These are phyloP conservation scores for Caenorhabditis drosophilae DNA, from an alignment of 2,888 invertebrate species.

Conservation along the genomic window DNA sequence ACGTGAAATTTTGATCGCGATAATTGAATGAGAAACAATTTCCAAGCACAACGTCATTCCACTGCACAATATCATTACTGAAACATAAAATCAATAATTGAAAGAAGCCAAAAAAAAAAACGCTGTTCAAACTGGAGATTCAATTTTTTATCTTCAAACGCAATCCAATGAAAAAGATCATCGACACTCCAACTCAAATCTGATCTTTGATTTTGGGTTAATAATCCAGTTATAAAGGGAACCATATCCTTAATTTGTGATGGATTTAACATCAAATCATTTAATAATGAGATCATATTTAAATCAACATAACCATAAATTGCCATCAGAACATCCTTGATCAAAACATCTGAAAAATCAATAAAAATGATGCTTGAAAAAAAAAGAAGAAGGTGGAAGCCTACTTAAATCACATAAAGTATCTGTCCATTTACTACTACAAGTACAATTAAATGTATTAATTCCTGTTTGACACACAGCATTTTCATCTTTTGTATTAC, in stretches of 20 bases:
- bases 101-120: background rate
- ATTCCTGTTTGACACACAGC: constrained; percentile 33
- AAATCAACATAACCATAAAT: constrained; percentile 40
- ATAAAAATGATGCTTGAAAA: constrained; percentile 1
- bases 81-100: background rate
- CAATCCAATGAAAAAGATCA: constrained; percentile 51
- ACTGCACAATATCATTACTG: constrained; percentile 36
- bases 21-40: constrained; percentile 58
- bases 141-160: constrained; percentile 49
- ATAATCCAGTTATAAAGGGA: constrained; percentile 45
- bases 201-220: constrained; percentile 14
- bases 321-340: constrained; percentile 32
- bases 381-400: background rate
- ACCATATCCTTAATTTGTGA: constrained; percentile 49
- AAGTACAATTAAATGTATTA: constrained; percentile 35
- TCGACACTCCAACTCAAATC: constrained; percentile 45
- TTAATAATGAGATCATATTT: constrained; percentile 36
- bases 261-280: constrained; percentile 46
- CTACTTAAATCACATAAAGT: constrained; percentile 38
- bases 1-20: constrained; percentile 21
- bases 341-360: constrained; percentile 33
- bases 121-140: constrained; percentile 20
- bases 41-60: constrained; percentile 51
- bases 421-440: constrained; percentile 41
- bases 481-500: constrained; percentile 20